Evolutionary conservation across 2,797 vertebrate genomes (phyloP).

Genomic region (Enteromius unitaeniatus): DNA sequence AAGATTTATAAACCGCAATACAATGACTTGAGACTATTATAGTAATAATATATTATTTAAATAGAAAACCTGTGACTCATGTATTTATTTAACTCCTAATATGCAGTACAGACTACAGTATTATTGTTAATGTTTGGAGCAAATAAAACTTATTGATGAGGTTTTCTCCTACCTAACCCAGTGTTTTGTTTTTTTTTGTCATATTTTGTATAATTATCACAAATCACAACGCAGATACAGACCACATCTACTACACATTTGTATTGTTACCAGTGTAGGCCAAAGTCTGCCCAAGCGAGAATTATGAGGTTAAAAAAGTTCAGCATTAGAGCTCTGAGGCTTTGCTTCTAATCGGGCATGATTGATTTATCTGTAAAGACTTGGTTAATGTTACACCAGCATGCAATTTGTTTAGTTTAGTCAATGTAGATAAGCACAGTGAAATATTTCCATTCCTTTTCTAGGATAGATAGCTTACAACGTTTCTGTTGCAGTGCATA

Average conservation of each 20-base stretch:
- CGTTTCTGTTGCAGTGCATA: neutral
- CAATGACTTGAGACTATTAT: neutral
- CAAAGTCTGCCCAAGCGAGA: neutral
- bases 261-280: neutral
- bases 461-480: neutral
- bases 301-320: neutral
- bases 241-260: neutral
- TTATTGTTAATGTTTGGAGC: conserved; percentile 18
- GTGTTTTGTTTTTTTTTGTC: conserved; percentile 11
- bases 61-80: conserved; percentile 25
- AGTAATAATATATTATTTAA: neutral
- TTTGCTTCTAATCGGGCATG: neutral
- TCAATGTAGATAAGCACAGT: neutral
- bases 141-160: conserved; percentile 40
- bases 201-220: neutral
- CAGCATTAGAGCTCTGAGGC: neutral
- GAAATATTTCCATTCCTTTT: neutral
- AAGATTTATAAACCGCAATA: neutral
- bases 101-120: conserved; percentile 6
- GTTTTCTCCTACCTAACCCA: neutral
- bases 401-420: neutral
- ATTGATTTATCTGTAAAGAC: conserved; percentile 1
- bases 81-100: conserved; percentile 9
- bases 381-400: conserved; percentile 42
- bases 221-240: neutral